Conservation (phyloP, 92 coral and sea anemone genomes). For the Porites lobata region DNA sequence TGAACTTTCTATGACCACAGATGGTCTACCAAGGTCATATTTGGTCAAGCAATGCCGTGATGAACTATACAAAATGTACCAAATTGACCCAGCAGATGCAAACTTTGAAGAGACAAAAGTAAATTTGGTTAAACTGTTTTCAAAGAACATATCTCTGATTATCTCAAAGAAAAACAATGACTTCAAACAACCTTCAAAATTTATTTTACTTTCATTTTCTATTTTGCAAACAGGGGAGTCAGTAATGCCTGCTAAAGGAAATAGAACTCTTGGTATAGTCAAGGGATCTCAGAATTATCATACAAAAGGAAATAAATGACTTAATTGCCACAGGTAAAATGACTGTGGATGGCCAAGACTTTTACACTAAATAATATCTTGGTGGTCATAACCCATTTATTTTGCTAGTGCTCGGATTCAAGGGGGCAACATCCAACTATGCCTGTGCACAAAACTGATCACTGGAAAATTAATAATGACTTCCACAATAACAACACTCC, state of each 20-base stretch:
- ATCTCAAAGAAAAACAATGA: constrained; percentile 17
- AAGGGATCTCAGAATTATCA: constrained; percentile 18
- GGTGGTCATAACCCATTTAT: no score
- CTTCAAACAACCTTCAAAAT: constrained; percentile 48
- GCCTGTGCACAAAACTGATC: no score
- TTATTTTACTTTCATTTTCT: constrained; percentile 52
- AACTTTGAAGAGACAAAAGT: constrained; percentile 41
- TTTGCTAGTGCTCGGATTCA: no score
- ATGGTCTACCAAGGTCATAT: background rate
- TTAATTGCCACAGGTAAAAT: no score
- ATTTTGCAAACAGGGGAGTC: background rate
- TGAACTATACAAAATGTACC: constrained; percentile 41
- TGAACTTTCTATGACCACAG: constrained; percentile 27
- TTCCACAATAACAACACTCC: no score
- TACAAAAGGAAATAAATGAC: no score
- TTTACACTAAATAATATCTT: no score
- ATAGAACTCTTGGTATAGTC: constrained; percentile 3
- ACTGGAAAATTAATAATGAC: no score
- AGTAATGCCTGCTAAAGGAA: constrained; percentile 14
- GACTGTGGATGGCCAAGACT: background rate
- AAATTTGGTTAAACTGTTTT: constrained; percentile 4
- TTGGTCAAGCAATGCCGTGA: constrained; percentile 15
- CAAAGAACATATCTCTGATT: constrained; percentile 29
- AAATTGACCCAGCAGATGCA: constrained; percentile 36
- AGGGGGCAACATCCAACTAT: no score